Evolutionary conservation across 2,888 invertebrate species (phyloP).

Genomic region (Horisme vitalbata): DNA sequence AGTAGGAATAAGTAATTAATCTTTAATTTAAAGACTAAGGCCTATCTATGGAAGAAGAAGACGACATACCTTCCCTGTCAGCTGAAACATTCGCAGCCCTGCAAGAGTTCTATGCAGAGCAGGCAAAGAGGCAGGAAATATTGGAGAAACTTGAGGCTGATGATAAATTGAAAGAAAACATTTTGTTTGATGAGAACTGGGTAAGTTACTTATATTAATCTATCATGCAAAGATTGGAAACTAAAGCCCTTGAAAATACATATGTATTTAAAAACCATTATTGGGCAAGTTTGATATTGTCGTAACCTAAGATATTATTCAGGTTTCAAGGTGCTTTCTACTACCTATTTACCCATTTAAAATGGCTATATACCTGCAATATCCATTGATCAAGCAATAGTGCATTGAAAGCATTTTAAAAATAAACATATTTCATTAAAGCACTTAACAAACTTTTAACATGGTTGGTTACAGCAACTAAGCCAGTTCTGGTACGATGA

Average conservation of each 20-base stretch:
- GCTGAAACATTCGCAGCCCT: slow-evolving; percentile 88
- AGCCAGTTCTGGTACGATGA: slow-evolving; percentile 99
- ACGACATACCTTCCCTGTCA: slow-evolving; percentile 86
- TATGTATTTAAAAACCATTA: no score
- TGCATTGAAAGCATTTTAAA: no score
- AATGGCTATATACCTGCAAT: no score
- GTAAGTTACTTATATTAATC: slow-evolving; percentile 63
- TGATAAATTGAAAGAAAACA: slow-evolving; percentile 68
- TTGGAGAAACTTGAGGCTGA: slow-evolving; percentile 73
- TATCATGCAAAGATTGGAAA: no score
- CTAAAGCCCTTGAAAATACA: no score
- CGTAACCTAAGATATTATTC: no score
- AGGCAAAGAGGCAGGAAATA: slow-evolving; percentile 84
- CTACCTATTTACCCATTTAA: no score
- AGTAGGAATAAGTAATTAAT: no score
- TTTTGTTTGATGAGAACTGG: slow-evolving; percentile 91
- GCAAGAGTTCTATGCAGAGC: slow-evolving; percentile 90
- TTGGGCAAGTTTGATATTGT: no score
- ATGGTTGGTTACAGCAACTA: slow-evolving; percentile 88
- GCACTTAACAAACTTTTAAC: not conserved
- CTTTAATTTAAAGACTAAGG: no score
- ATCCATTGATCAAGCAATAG: no score
- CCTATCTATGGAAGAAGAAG: slow-evolving; percentile 80
- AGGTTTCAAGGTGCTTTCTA: no score
- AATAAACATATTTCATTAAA: not conserved